phyloP scores from a whole-genome alignment of 2,113 vertebrate species.

The Deroptyus accipitrinus region DNA sequence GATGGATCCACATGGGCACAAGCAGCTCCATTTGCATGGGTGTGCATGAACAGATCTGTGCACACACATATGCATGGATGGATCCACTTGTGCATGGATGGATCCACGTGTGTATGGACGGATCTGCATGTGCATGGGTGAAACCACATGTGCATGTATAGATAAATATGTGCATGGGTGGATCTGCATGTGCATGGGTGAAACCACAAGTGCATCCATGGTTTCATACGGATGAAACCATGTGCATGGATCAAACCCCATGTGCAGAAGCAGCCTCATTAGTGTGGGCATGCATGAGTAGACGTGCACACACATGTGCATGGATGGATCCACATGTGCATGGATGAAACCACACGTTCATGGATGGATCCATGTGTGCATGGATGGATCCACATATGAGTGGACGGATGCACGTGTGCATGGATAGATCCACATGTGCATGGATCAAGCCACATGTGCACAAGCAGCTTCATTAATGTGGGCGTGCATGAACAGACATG shows the following conservation, averaged over 20 bases:
- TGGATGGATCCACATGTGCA: no score
- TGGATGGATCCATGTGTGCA: rapidly evolving
- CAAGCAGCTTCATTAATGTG: not conserved
- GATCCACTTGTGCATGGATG: not conserved
- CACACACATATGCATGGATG: not conserved
- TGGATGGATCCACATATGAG: rapidly evolving
- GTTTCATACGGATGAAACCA: not conserved
- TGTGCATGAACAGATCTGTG: not conserved
- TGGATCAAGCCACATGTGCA: not conserved
- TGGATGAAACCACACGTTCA: rapidly evolving
- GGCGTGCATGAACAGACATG: rapidly evolving
- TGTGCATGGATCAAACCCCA: not conserved
- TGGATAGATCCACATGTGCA: rapidly evolving
- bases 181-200: no score
- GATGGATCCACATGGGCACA: not conserved
- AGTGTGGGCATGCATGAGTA: no score
- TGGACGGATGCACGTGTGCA: rapidly evolving
- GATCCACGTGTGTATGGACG: not conserved
- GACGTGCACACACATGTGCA: not conserved
- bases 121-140: not conserved
- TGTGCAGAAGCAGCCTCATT: not conserved
- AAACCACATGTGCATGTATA: not conserved
- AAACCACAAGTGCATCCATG: not conserved
- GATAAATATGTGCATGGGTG: no score
- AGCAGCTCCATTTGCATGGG: not conserved